Percentiles rank a stretch among this genome's conserved stretches.
Evolutionary conservation across 2,888 invertebrate genomes (phyloP).

Genomic region (Noctua pronuba): DNA sequence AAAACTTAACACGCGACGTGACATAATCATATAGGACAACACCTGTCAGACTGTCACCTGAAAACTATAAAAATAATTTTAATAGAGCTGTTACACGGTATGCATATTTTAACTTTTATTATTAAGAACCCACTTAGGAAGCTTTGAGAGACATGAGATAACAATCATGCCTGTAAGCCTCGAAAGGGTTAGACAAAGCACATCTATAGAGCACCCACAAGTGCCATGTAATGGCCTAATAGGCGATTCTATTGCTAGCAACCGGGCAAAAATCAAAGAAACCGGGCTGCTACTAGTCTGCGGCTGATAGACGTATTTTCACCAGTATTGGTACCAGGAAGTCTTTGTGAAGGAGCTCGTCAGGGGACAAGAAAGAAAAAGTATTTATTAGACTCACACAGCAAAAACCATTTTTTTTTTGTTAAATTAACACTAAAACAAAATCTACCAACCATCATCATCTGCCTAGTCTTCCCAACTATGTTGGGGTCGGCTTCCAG

Average conservation of each 20-base stretch:
- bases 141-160: background rate
- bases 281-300: background rate
- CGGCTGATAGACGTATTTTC: too few species aligned
- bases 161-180: background rate
- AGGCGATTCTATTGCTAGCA: background rate
- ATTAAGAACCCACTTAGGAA: too few species aligned
- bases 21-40: conserved; percentile 41
- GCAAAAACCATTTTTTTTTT: too few species aligned
- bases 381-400: too few species aligned
- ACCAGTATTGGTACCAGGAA: too few species aligned
- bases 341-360: too few species aligned
- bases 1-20: conserved; percentile 66
- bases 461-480: too few species aligned
- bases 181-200: background rate
- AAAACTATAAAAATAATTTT: conserved; percentile 12
- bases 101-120: background rate
- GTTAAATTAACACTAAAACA: too few species aligned
- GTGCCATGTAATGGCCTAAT: background rate
- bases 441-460: too few species aligned
- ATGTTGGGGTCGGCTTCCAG: too few species aligned
- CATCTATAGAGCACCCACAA: background rate
- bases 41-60: conserved; percentile 48
- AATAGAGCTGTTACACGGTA: conserved; percentile 20
- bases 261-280: background rate
- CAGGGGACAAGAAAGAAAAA: too few species aligned